Evolutionary conservation across 2,113 vertebrate species (phyloP).

Genomic region (Myocastor coypus): DNA sequence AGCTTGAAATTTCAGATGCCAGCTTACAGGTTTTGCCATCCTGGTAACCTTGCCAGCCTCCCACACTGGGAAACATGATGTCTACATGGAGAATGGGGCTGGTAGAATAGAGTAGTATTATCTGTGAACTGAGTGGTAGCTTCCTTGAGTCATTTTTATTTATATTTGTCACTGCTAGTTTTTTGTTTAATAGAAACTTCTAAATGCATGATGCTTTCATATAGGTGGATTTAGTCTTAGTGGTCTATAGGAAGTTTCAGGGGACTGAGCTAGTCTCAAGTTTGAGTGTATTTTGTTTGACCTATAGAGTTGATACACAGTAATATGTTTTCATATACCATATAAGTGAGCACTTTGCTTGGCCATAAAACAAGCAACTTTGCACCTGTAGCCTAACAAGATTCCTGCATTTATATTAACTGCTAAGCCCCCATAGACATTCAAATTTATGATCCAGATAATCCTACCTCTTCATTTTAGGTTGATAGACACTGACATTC

Average conservation of each 20-base stretch:
- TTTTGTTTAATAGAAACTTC: neutral
- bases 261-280: neutral
- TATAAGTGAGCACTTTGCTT: neutral
- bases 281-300: slow-evolving; percentile 2
- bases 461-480: slow-evolving; percentile 30
- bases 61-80: neutral
- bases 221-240: neutral
- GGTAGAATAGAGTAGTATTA: neutral
- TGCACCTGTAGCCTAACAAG: neutral
- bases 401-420: slow-evolving; percentile 6
- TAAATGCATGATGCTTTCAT: slow-evolving; percentile 60
- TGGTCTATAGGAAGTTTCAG: neutral
- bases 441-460: slow-evolving; percentile 1
- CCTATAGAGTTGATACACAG: neutral
- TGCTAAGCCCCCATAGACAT: neutral
- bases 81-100: neutral
- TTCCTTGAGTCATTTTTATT: slow-evolving; percentile 35
- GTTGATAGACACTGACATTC: neutral
- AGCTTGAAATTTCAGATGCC: slow-evolving; percentile 44
- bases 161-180: slow-evolving; percentile 18
- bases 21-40: neutral
- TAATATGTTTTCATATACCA: slow-evolving; percentile 1
- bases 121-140: neutral
- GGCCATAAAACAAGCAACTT: neutral
- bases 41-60: neutral